Conservation (phyloP, 2,113 vertebrate species). For the Alligator sinensis region DNA sequence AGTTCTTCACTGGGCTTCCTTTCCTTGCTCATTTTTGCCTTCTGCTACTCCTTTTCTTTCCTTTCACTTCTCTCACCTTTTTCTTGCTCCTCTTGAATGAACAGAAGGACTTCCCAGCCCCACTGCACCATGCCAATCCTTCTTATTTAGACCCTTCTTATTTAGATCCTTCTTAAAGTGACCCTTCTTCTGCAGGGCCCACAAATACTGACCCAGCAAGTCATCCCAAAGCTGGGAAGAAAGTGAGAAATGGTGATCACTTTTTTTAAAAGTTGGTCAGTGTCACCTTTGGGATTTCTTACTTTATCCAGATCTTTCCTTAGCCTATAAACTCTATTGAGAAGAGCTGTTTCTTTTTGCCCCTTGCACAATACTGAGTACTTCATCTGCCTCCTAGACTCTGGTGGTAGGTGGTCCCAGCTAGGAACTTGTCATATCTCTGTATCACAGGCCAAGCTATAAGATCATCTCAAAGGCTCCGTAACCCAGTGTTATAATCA, state of each 20-base stretch:
- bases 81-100: no score
- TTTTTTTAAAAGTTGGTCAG: not conserved
- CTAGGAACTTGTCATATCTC: not conserved
- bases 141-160: not conserved
- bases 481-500: not conserved
- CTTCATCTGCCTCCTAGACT: not conserved
- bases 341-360: not conserved
- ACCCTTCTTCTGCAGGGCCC: not conserved
- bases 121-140: not conserved
- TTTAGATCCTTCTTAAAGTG: not conserved
- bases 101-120: not conserved
- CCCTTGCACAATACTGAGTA: not conserved
- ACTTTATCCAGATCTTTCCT: not conserved
- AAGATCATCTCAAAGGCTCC: not conserved
- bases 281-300: not conserved
- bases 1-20: not conserved
- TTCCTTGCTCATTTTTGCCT: not conserved
- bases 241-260: not conserved
- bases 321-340: not conserved
- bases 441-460: not conserved
- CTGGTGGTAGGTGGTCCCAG: not conserved
- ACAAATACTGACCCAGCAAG: not conserved
- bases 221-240: not conserved
- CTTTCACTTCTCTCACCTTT: not conserved
- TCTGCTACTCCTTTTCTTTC: not conserved